Evolutionary conservation across 2,888 invertebrate species (phyloP).

Genomic region (Beris morrisii): DNA sequence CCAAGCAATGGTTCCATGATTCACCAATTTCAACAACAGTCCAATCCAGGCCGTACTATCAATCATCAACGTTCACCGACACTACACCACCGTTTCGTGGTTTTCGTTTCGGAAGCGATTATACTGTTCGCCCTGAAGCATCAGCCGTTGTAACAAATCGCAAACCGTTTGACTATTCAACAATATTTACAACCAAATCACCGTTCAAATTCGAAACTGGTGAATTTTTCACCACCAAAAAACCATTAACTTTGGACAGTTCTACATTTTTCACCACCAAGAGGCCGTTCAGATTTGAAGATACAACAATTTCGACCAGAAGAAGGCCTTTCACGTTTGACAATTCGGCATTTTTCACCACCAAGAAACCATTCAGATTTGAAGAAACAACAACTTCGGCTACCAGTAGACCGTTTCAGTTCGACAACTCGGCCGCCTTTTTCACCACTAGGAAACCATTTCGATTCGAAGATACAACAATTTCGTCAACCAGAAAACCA

Average conservation of each 20-base stretch:
- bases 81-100: conserved; percentile 10
- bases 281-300: neutral
- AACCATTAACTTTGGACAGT: neutral
- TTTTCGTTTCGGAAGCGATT: conserved; percentile 13
- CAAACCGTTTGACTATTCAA: neutral
- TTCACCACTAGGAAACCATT: neutral
- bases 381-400: neutral
- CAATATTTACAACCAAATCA: neutral
- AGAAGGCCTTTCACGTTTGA: neutral
- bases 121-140: no score
- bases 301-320: conserved; percentile 9
- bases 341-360: neutral
- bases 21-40: neutral
- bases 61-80: neutral
- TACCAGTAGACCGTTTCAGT: neutral
- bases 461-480: neutral
- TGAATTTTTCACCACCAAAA: neutral
- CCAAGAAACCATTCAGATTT: neutral
- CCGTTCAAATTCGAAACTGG: neutral
- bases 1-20: neutral
- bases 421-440: neutral
- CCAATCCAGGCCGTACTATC: neutral
- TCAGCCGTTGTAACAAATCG: neutral
- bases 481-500: neutral
- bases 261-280: neutral